Evolutionary conservation across 1,140 invertebrate species (phyloP).

Genomic region (Cydia amplana): DNA sequence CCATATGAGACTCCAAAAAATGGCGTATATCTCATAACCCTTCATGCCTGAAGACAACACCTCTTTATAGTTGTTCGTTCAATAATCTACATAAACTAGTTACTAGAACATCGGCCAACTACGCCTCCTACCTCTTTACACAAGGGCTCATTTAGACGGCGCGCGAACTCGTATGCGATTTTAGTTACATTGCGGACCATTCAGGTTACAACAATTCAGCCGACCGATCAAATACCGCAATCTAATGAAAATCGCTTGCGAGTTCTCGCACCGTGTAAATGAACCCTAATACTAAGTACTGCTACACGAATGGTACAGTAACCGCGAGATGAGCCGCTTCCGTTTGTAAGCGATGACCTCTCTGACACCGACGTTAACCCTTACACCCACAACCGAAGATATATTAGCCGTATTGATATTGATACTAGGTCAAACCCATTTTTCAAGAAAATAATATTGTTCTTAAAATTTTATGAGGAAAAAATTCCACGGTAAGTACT

Average conservation of each 20-base stretch:
- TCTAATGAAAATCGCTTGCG: too few species aligned
- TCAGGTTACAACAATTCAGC: too few species aligned
- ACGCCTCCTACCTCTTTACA: background rate
- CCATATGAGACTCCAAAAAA: too few species aligned
- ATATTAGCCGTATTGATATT: background rate
- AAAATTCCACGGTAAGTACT: too few species aligned
- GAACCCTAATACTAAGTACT: background rate
- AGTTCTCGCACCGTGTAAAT: too few species aligned
- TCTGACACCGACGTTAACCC: conserved; percentile 38
- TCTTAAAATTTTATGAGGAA: too few species aligned
- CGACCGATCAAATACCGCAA: too few species aligned
- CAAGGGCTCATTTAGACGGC: too few species aligned
- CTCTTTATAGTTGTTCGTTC: background rate
- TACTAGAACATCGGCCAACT: background rate
- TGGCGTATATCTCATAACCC: too few species aligned
- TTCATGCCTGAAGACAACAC: too few species aligned
- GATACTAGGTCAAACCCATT: background rate
- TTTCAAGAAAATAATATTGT: background rate
- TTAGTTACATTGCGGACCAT: too few species aligned
- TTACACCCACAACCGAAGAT: conserved; percentile 3
- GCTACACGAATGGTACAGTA: background rate
- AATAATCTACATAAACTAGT: background rate
- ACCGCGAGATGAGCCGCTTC: conserved; percentile 49
- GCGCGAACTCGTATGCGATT: too few species aligned
- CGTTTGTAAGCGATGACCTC: conserved; percentile 60